phyloP scores from a whole-genome alignment of 2,888 invertebrate genomes.

The Globia sparganii region DNA sequence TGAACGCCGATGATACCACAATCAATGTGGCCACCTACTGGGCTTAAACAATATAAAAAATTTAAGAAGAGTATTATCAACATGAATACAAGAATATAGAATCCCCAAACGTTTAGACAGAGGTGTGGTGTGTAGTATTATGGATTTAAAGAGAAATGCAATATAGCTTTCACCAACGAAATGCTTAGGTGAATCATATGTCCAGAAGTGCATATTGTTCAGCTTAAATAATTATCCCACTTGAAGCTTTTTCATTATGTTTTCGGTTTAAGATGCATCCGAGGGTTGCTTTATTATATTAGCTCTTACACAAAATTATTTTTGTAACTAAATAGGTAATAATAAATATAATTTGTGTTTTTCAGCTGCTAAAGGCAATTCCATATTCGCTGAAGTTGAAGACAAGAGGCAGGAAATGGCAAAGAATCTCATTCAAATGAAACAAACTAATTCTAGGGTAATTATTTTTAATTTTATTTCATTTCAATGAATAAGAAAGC shows the following conservation, averaged over 20 bases:
- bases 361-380: slow-evolving; percentile 91
- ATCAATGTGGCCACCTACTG: no score
- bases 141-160: not conserved
- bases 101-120: no score
- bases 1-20: no score
- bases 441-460: slow-evolving; percentile 90
- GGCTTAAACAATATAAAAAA: no score
- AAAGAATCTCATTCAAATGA: slow-evolving; percentile 90
- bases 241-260: not conserved
- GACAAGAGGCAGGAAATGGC: slow-evolving; percentile 92
- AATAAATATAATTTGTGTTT: slow-evolving; percentile 25
- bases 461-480: slow-evolving; percentile 17
- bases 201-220: not conserved
- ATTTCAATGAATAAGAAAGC: not conserved
- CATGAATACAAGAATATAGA: no score
- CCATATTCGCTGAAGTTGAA: slow-evolving; percentile 92
- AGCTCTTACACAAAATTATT: not conserved
- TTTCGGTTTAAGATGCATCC: no score
- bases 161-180: not conserved
- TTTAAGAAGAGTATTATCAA: no score
- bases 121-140: not conserved
- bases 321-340: not conserved
- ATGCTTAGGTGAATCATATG: not conserved
- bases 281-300: not conserved
- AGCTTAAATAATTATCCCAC: not conserved